Evolutionary conservation across 2,888 invertebrate genomes (phyloP).

Genomic region (Heliothis peltigera): DNA sequence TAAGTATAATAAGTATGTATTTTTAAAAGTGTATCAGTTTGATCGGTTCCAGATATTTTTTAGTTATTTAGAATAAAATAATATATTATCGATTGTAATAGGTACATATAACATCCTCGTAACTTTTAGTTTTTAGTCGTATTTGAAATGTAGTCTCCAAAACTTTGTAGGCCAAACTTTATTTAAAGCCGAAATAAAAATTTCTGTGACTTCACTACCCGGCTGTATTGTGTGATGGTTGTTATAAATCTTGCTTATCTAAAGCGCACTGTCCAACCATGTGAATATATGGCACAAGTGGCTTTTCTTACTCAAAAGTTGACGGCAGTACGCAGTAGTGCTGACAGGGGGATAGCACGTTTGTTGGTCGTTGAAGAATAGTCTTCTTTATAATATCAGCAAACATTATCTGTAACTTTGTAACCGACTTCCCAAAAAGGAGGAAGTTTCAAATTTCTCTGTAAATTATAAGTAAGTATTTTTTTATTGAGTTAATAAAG

Average conservation of each 20-base stretch:
- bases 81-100: too few species aligned
- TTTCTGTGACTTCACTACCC: not conserved
- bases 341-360: constrained; percentile 16
- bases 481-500: too few species aligned
- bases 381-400: not conserved
- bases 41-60: too few species aligned
- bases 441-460: too few species aligned
- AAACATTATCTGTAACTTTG: too few species aligned
- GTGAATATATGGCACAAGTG: constrained; percentile 59
- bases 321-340: constrained; percentile 40
- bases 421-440: too few species aligned
- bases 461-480: too few species aligned
- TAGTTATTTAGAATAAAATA: too few species aligned
- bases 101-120: too few species aligned
- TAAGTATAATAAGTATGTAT: too few species aligned
- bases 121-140: not conserved
- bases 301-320: constrained; percentile 57
- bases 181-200: not conserved
- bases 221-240: constrained; percentile 1
- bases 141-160: not conserved
- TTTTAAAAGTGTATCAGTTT: too few species aligned
- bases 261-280: constrained; percentile 54
- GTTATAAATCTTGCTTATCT: constrained; percentile 66
- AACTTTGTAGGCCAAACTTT: not conserved
- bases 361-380: constrained; percentile 5